phyloP scores from a whole-genome alignment of 2,113 vertebrate species.

The Eublepharis macularius region DNA sequence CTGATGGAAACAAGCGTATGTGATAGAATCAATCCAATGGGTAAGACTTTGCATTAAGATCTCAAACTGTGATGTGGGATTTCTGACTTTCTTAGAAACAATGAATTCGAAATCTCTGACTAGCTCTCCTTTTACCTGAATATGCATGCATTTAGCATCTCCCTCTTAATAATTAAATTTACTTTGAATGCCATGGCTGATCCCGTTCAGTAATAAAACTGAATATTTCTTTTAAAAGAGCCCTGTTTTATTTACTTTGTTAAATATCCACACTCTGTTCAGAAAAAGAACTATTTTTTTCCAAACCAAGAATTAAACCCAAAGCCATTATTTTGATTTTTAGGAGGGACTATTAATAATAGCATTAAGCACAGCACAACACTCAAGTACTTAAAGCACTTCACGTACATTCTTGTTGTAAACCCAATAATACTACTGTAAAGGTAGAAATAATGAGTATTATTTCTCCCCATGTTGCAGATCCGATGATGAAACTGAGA shows the following conservation, averaged over 20 bases:
- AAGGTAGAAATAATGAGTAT: no score
- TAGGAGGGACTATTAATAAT: no score
- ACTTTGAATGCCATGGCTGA: neutral
- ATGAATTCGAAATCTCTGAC: neutral
- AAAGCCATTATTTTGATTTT: neutral
- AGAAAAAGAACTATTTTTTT: neutral
- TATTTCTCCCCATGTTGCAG: no score
- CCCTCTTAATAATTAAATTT: neutral
- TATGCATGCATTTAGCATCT: neutral
- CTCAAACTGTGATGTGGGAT: neutral
- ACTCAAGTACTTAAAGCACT: no score
- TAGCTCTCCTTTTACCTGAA: neutral
- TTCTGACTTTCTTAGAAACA: neutral
- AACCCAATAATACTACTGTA: no score
- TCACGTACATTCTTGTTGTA: no score
- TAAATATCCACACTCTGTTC: neutral
- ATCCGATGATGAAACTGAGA: no score
- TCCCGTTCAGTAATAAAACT: rapidly evolving
- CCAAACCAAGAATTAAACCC: neutral
- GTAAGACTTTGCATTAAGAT: neutral
- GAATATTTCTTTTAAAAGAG: no score
- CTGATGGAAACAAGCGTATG: neutral
- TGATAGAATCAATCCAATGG: neutral
- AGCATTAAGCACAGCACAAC: no score
- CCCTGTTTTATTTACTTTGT: constrained; percentile 5